A percentile compares a stretch with the other conserved stretches of the same genome.
These are phyloP conservation scores for Aphelinus certus DNA, from an alignment of 1,140 invertebrate genomes.

Conservation along the genomic window DNA sequence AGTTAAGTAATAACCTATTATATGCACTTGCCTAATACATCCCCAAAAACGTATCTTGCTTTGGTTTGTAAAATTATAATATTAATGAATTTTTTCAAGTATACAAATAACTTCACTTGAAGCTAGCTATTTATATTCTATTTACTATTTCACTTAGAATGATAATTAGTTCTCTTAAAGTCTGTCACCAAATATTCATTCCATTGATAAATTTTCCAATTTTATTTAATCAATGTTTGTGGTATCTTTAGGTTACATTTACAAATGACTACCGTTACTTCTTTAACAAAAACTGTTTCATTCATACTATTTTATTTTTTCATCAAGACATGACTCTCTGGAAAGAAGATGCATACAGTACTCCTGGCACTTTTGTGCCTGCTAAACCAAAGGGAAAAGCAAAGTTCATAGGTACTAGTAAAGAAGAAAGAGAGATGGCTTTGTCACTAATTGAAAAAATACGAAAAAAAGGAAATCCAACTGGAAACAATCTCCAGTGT, in stretches of 20 bases:
- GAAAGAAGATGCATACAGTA: slow-evolving; percentile 41
- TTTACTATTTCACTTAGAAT: background rate
- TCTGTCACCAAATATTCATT: too few relatives aligned
- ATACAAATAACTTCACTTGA: too few relatives aligned
- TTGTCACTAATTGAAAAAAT: slow-evolving; percentile 64
- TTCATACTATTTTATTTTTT: slow-evolving; percentile 25
- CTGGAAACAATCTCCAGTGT: slow-evolving; percentile 68
- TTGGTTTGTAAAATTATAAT: too few relatives aligned
- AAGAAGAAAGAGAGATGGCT: slow-evolving; percentile 67
- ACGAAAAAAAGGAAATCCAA: slow-evolving; percentile 62
- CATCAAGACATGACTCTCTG: slow-evolving; percentile 37
- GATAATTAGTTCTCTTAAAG: too few relatives aligned
- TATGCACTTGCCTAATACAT: too few relatives aligned
- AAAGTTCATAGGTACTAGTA: slow-evolving; percentile 68
- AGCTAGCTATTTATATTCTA: background rate
- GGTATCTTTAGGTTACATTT: background rate
- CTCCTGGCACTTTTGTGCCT: slow-evolving; percentile 35
- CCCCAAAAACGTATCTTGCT: too few relatives aligned
- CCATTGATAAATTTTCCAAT: background rate
- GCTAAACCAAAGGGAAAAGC: slow-evolving; percentile 67
- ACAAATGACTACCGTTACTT: too few relatives aligned
- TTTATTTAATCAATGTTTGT: background rate
- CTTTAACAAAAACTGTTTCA: too few relatives aligned
- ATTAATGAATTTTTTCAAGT: too few relatives aligned
- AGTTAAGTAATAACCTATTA: too few relatives aligned